Percentiles rank a stretch among this genome's conserved stretches.
These are phyloP conservation scores for Morinoia aosen DNA, from an alignment of 2,888 invertebrate species.

Conservation along the genomic window DNA sequence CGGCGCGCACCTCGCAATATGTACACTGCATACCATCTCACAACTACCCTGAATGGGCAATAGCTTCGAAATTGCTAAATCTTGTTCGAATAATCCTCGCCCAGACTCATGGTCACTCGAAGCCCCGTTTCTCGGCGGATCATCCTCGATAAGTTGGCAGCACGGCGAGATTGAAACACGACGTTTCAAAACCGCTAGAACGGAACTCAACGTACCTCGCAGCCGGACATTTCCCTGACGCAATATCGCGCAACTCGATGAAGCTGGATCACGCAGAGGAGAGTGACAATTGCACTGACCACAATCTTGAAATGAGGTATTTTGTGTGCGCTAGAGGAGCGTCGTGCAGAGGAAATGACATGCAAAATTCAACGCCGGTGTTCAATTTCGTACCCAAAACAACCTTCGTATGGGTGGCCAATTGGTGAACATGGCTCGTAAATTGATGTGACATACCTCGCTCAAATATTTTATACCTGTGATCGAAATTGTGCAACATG, in stretches of 20 bases:
- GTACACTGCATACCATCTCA: not conserved
- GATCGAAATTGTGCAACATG: not conserved
- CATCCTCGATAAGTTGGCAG: not conserved
- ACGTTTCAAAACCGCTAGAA: slow-evolving; percentile 24
- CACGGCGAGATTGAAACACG: not conserved
- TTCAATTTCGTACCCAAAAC: not conserved
- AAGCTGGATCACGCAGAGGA: not conserved
- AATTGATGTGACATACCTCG: not conserved
- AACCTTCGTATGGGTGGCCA: not conserved
- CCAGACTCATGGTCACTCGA: slow-evolving; percentile 22
- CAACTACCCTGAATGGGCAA: not conserved
- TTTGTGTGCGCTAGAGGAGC: not conserved
- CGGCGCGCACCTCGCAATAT: not conserved
- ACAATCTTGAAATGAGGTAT: not conserved
- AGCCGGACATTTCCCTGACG: not conserved
- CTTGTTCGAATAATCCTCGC: slow-evolving; percentile 4
- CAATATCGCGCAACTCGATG: not conserved
- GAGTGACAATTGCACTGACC: not conserved
- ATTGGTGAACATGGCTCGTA: not conserved
- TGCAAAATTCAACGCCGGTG: not conserved
- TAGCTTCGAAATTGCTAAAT: slow-evolving; percentile 39
- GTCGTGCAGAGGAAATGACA: not conserved
- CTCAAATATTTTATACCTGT: not conserved
- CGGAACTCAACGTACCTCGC: not conserved
- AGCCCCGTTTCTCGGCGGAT: slow-evolving; percentile 25